Percentiles rank a stretch among this genome's conserved stretches.
phyloP scores from a whole-genome alignment of 1,140 invertebrate species.

The Bombus pyrosoma region DNA sequence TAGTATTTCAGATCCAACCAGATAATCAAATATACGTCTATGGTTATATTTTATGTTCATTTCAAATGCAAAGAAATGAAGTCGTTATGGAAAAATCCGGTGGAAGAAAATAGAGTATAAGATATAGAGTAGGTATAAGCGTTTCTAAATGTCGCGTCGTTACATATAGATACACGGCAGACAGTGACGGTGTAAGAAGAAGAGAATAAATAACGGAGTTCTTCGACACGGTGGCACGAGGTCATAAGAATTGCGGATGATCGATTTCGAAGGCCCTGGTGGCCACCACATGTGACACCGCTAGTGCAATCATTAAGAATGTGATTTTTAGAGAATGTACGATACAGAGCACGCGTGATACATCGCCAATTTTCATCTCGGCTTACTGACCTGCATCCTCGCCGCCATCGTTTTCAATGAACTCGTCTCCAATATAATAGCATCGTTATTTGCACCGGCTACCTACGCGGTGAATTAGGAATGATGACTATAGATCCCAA shows the following conservation, averaged over 20 bases:
- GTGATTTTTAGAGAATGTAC: conserved; percentile 7
- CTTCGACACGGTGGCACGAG: not conserved
- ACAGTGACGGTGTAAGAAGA: not conserved
- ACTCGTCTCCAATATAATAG: not conserved
- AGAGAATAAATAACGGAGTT: not conserved
- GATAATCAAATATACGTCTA: no score
- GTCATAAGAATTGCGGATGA: not conserved
- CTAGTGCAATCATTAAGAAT: conserved; percentile 48
- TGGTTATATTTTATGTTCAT: no score
- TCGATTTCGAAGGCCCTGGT: conserved; percentile 10
- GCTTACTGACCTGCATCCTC: conserved; percentile 33
- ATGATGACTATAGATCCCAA: not conserved
- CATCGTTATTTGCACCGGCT: not conserved
- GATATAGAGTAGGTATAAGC: not conserved
- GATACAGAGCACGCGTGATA: not conserved
- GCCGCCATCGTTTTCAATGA: conserved; percentile 16
- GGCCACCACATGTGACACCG: conserved; percentile 12
- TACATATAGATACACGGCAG: no score
- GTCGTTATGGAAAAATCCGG: no score
- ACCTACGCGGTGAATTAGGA: not conserved
- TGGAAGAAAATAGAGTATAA: not conserved
- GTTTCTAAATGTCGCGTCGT: not conserved
- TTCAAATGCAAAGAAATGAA: not conserved
- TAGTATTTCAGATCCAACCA: no score
- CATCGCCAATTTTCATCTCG: conserved; percentile 14